These are phyloP conservation scores for Melanaphis sacchari DNA, from an alignment of 1,140 invertebrate species.

Conservation along the genomic window DNA sequence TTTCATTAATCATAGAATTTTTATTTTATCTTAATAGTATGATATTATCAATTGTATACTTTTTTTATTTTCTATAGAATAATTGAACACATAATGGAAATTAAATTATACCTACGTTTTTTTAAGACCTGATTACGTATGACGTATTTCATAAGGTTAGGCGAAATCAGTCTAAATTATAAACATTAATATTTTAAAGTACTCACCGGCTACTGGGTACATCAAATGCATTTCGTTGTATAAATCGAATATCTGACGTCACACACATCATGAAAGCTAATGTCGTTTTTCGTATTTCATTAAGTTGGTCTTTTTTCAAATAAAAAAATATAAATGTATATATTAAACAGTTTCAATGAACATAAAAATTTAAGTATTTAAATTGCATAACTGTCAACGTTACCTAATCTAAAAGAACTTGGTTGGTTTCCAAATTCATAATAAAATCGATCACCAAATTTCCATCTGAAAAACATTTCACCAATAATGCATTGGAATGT, in stretches of 20 bases:
- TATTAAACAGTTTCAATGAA: background rate
- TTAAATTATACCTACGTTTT: background rate
- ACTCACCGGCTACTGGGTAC: constrained; percentile 17
- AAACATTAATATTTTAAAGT: background rate
- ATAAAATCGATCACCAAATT: constrained; percentile 83
- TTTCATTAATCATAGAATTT: no score
- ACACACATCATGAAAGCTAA: constrained; percentile 84
- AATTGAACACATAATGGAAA: background rate
- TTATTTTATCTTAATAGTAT: no score
- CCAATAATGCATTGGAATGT: constrained; percentile 90
- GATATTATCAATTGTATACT: no score
- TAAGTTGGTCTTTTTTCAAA: constrained; percentile 76
- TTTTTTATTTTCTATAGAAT: no score
- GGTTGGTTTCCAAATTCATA: constrained; percentile 76
- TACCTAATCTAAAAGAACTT: constrained; percentile 75
- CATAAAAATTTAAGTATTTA: background rate
- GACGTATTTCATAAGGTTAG: background rate
- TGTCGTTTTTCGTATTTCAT: constrained; percentile 82
- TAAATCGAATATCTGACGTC: constrained; percentile 65
- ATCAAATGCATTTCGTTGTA: constrained; percentile 39
- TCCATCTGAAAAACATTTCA: constrained; percentile 84
- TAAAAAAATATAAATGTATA: background rate
- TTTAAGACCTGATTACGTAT: background rate
- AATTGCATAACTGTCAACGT: constrained; percentile 60
- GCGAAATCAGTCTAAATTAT: background rate